Base-by-base conservation (phyloP, 2,797 vertebrate genomes). In the Furcifer pardalis region DNA sequence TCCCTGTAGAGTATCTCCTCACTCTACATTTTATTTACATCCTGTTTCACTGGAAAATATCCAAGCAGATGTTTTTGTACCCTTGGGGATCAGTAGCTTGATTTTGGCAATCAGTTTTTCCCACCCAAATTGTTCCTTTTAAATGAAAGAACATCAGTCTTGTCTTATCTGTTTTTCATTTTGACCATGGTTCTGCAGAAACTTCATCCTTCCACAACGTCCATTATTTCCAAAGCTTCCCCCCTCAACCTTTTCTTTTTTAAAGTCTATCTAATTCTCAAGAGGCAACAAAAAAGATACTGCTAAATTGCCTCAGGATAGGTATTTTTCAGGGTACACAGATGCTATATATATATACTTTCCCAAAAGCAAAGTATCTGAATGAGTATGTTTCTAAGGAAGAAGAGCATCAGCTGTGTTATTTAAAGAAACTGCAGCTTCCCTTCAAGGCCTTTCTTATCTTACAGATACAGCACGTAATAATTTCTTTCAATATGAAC, bases 301-400 rank as follows among this genome's bases (percentile, higher is more conserved):
- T 87, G 85, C 32, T 76, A 60, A 40, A 82, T 82, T 37, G 30
- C 83, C 83, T 82, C 72, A 23, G 78, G 37, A 82, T 84, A 27
- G 32, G 82, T 30, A 78, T n/a, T 40, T 44, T 75, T 42, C 71
- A 84, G 32, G 81, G 6, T 65, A 68, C 72, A 83, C 56, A 23
- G 56, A 49, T 83, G 44, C 27, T 88, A 46, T 10, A 73, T 68
- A 68, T 73, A 85, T 56, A 17, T 19, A 68, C 27, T 86, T 76
- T 75, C 65, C 73, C 21, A 15, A 37, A 40, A 35, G n/a, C 12
- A 78, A 74, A 84, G 13, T 52, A 84, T 71, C 59, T 46, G 88
- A 87, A 74, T 84, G 82, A 88, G n/a, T 52, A 82, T 84, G 80
- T 85, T 76, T 23, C 71, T 79, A 62, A 27, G 79, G 23, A 81